A percentile compares a stretch with the other conserved stretches of the same genome.
Evolutionary conservation across 2,113 vertebrate genomes (phyloP).

Genomic region (Catharus minimus): DNA sequence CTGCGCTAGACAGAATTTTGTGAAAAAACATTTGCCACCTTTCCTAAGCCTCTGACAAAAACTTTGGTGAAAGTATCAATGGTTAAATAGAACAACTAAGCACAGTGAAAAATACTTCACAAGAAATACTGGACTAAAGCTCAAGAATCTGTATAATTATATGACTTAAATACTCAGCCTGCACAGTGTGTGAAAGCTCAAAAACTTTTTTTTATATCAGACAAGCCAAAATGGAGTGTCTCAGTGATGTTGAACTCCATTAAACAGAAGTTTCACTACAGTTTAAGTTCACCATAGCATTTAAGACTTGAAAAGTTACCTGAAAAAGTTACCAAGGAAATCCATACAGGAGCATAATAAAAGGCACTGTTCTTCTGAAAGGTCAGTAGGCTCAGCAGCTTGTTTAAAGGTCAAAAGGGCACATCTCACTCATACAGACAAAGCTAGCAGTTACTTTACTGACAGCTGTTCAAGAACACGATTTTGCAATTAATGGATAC

Average conservation of each 20-base stretch:
- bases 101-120: neutral
- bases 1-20: neutral
- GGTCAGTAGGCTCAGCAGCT: neutral
- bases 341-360: neutral
- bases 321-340: neutral
- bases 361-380: neutral
- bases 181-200: neutral
- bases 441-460: neutral
- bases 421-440: neutral
- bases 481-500: neutral
- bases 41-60: neutral
- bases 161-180: neutral
- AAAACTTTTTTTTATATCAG: neutral
- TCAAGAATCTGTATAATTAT: neutral
- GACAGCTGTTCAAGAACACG: neutral
- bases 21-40: accelerated
- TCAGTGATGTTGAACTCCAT: neutral
- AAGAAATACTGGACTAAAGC: neutral
- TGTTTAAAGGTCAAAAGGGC: neutral
- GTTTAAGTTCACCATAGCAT: neutral
- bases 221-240: neutral
- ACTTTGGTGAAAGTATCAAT: neutral
- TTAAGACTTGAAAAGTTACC: neutral
- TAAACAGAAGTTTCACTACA: neutral
- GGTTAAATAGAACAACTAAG: neutral